These are phyloP conservation scores for Aphis craccivora DNA, from an alignment of 1,140 invertebrate species.

Conservation along the genomic window DNA sequence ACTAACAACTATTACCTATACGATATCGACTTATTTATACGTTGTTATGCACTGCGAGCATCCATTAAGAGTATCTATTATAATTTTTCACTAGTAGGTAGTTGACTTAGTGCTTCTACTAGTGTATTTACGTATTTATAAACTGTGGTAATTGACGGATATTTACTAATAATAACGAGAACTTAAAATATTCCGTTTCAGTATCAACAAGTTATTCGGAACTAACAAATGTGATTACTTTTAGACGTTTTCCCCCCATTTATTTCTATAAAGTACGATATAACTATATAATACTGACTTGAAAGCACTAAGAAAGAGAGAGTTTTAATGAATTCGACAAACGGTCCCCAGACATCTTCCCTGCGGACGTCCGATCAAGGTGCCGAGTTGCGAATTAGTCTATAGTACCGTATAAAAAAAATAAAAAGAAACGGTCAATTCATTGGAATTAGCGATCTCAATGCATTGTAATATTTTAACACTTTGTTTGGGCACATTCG, in stretches of 20 bases:
- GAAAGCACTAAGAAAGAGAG: background rate
- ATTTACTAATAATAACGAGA: background rate
- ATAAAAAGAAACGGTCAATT: background rate
- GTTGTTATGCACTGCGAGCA: background rate
- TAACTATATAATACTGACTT: no score
- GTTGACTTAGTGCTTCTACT: background rate
- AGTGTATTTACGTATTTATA: background rate
- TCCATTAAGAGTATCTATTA: background rate
- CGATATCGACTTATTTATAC: background rate
- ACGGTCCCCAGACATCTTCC: background rate
- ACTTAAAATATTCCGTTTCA: background rate
- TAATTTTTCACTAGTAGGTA: no score
- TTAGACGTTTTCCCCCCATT: background rate
- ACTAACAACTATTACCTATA: background rate
- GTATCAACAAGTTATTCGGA: background rate
- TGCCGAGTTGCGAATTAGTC: background rate
- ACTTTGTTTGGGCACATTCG: background rate
- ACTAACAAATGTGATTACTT: background rate
- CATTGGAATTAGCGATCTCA: background rate
- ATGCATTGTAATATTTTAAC: background rate
- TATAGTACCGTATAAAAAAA: background rate
- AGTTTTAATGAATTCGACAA: background rate
- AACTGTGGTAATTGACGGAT: background rate
- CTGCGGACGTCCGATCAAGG: background rate
- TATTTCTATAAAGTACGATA: background rate